phyloP scores from a whole-genome alignment of 37 sponge, comb jelly and placozoan species.

The Spongilla lacustris region DNA sequence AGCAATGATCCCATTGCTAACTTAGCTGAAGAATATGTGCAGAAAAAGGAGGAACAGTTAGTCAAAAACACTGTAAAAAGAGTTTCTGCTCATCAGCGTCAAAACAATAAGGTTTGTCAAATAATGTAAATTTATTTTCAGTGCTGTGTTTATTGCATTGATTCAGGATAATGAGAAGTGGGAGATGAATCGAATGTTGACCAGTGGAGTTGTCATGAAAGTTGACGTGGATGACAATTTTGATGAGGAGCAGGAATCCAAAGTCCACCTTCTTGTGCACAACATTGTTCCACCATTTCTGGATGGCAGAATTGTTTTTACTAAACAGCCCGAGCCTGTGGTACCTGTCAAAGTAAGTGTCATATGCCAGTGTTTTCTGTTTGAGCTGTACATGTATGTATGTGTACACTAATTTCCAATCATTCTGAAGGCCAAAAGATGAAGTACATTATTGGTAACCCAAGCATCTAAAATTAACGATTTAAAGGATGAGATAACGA shows the following conservation, averaged over 20 bases:
- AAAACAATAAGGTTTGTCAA: constrained; percentile 83
- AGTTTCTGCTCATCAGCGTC: constrained; percentile 95
- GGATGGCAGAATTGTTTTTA: constrained; percentile 97
- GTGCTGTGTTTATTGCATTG: not conserved
- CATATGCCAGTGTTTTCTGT: too few species aligned
- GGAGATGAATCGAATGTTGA: constrained; percentile 96
- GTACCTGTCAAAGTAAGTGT: constrained; percentile 81
- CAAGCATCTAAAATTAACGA: too few species aligned
- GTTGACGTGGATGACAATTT: constrained; percentile 83
- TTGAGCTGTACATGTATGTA: too few species aligned
- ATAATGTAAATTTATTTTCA: not conserved
- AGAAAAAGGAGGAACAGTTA: constrained; percentile 94
- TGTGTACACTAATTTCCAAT: too few species aligned
- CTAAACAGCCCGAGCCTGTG: constrained; percentile 96
- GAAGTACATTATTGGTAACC: too few species aligned
- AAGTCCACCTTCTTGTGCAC: constrained; percentile 96
- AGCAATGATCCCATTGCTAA: constrained; percentile 91
- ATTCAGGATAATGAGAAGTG: constrained; percentile 94
- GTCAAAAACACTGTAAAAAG: constrained; percentile 84
- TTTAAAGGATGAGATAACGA: too few species aligned
- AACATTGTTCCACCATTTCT: constrained; percentile 99
- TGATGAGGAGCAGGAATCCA: constrained; percentile 90
- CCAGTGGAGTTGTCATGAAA: constrained; percentile 91
- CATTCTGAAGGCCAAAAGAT: too few species aligned
- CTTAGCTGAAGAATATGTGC: constrained; percentile 90